Conservation (phyloP, 2,113 vertebrate genomes). For the Rana temporaria region DNA sequence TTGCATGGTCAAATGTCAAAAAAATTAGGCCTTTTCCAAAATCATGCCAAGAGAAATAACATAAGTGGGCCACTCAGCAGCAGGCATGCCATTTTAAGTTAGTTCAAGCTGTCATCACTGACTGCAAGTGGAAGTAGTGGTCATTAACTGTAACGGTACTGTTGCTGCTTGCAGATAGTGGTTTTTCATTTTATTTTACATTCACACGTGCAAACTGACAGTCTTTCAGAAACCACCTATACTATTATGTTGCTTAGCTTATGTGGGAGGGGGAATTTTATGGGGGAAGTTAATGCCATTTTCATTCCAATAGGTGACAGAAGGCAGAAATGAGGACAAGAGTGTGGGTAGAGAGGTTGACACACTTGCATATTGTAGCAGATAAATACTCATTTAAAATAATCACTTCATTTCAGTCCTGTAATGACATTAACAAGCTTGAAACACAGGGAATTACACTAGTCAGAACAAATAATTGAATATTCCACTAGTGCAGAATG, state of each 20-base stretch:
- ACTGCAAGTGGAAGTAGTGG: constrained; percentile 84
- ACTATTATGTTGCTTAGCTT: constrained; percentile 68
- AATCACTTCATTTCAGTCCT: constrained; percentile 88
- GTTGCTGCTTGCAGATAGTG: constrained; percentile 64
- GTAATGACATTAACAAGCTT: constrained; percentile 90
- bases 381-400: constrained; percentile 86
- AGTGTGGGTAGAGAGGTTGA: constrained; percentile 68
- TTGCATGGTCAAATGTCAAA: constrained; percentile 99
- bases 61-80: constrained; percentile 90
- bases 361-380: constrained; percentile 70
- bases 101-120: constrained; percentile 95
- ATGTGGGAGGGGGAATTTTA: constrained; percentile 3
- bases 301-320: constrained; percentile 45
- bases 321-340: constrained; percentile 3
- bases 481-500: constrained; percentile 75
- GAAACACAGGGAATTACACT: constrained; percentile 87
- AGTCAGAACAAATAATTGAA: constrained; percentile 91
- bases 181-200: constrained; percentile 71
- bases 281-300: constrained; percentile 57
- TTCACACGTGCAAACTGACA: constrained; percentile 80
- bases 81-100: constrained; percentile 93
- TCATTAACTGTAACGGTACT: constrained; percentile 90
- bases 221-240: constrained; percentile 74
- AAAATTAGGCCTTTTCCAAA: constrained; percentile 98
- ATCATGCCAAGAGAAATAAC: constrained; percentile 98